Evolutionary conservation across 2,888 invertebrate genomes (phyloP), one percentile per base, ranked within the genome.

Genomic region (Drosophila borealis): DNA sequence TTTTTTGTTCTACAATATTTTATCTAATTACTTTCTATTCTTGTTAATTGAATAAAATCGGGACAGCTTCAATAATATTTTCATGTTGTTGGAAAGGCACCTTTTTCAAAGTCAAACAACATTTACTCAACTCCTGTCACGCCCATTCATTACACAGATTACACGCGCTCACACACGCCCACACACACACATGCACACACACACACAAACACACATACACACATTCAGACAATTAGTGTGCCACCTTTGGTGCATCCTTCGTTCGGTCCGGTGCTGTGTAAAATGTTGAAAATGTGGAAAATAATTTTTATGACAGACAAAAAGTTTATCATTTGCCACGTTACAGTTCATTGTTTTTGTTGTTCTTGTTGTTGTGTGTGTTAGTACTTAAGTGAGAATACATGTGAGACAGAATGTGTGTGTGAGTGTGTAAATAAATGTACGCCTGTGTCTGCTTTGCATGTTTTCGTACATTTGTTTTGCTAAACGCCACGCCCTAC

Each of bases 311-410:
- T 80, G 87, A 81, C 77, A 85, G 86, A 81, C 80, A 82, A 77
- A 70, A 88, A 89, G 89, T 84, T 89, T 86, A 89, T 84, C 89
- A 89, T 82, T 86, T 69, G 80, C 89, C 83, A 85, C 66, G 72
- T 69, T 72, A 55, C 71, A 86, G 80, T 88, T 83, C 77, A 86
- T 83, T 89, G 82, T 85, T 81, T 74, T 70, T 74, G 59, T 51
- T 44, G 48, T 49, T 41, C 29, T 49, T 41, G 29, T 33, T 45
- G 29, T 29, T 66, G 17, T 51, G 25, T 51, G 33, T 63, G 36
- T 48, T 14, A 17, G 62, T 56, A 14, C 50, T 54, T 46, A 64
- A 60, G 78, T 73, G 72, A 51, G 64, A 73, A 54, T 78, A 56
- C 59, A 59, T 37, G 45, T 64, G 59, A 57, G 29, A 29, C 29